phyloP scores from a whole-genome alignment of 2,113 vertebrate genomes.

The Crotalus horridus region DNA sequence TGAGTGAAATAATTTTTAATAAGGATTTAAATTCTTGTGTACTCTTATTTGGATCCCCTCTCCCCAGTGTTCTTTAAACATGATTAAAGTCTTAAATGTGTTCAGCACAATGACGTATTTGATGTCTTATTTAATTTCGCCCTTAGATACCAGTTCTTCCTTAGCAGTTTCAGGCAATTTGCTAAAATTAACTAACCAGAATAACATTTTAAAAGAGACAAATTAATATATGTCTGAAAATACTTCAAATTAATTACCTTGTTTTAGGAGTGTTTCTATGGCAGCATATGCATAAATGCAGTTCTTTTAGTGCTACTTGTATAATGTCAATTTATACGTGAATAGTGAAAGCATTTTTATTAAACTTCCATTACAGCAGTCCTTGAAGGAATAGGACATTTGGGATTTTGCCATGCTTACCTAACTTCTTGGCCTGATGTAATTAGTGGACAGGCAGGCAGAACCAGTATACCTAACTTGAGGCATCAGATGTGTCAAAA shows the following conservation, averaged over 20 bases:
- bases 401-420: not conserved
- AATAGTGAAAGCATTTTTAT: not conserved
- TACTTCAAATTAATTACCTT: not conserved
- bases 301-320: not conserved
- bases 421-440: not conserved
- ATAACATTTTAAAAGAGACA: not conserved
- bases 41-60: not conserved
- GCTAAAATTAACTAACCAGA: not conserved
- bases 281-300: not conserved
- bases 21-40: not conserved
- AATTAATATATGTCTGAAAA: constrained; percentile 9
- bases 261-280: not conserved
- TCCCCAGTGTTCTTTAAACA: not conserved
- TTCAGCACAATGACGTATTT: not conserved
- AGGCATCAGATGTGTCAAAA: not conserved
- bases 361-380: not conserved
- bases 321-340: not conserved
- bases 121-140: not conserved
- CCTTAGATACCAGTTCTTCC: not conserved
- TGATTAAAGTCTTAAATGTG: not conserved
- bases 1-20: not conserved
- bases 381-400: not conserved
- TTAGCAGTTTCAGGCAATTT: not conserved
- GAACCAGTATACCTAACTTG: not conserved
- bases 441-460: not conserved